A percentile compares a stretch with the other conserved stretches of the same genome.
phyloP scores from a whole-genome alignment of 2,797 vertebrate genomes.

The Holocentrus rufus region DNA sequence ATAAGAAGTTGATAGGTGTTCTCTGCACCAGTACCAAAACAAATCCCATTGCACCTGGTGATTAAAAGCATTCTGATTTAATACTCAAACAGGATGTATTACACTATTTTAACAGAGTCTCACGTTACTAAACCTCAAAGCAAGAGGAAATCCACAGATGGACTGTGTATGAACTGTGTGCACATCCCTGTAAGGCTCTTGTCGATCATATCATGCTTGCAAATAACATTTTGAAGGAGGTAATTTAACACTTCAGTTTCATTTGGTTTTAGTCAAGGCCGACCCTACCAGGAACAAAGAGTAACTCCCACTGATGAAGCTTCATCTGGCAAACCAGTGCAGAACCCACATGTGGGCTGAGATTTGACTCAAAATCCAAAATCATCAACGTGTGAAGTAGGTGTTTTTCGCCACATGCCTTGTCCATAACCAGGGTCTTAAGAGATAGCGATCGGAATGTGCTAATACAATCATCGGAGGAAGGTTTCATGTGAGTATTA shows the following conservation, averaged over 20 bases:
- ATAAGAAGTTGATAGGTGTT: too few species aligned
- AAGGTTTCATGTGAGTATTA: slow-evolving; percentile 16
- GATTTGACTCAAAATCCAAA: background rate
- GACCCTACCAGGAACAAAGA: background rate
- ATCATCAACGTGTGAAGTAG: background rate
- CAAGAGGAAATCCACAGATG: background rate
- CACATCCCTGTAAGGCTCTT: background rate
- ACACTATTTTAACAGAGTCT: background rate
- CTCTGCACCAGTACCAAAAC: too few species aligned
- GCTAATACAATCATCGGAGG: slow-evolving; percentile 2
- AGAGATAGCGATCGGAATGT: slow-evolving; percentile 36
- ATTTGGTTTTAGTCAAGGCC: background rate
- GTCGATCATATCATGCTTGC: background rate
- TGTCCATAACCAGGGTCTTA: background rate
- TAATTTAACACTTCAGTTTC: background rate
- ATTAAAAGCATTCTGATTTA: background rate
- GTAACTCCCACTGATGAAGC: background rate
- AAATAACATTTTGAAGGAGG: background rate
- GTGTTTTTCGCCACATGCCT: slow-evolving; percentile 20
- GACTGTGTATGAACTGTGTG: background rate
- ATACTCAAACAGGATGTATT: background rate
- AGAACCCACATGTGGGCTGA: background rate
- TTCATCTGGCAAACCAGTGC: background rate
- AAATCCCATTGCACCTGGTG: too few species aligned
- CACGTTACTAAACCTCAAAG: background rate